phyloP scores from a whole-genome alignment of 1,140 invertebrate genomes.

The Hylyphantes graminicola region DNA sequence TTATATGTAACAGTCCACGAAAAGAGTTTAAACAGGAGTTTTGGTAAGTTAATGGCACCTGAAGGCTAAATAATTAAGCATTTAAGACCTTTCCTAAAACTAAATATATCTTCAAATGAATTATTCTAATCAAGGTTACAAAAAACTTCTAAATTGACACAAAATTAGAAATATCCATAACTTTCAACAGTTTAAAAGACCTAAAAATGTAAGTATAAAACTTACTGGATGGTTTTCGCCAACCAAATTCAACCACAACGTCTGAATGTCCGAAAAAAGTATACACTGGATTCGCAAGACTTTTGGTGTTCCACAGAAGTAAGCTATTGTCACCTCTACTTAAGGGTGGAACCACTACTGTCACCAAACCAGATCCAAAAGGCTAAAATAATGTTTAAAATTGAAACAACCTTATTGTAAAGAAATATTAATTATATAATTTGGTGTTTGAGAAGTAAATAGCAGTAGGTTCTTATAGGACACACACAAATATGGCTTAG shows the following conservation, averaged over 20 bases:
- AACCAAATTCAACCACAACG: slow-evolving; percentile 94
- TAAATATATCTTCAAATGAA: no score
- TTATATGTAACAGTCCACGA: no score
- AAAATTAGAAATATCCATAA: not conserved
- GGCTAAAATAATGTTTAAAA: slow-evolving; percentile 72
- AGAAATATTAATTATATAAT: not conserved
- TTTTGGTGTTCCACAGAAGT: slow-evolving; percentile 77
- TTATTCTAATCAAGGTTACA: not conserved
- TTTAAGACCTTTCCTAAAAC: no score
- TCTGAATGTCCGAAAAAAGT: slow-evolving; percentile 93
- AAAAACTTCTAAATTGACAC: not conserved
- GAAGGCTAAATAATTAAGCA: no score
- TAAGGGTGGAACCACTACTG: slow-evolving; percentile 86
- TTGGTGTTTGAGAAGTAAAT: no score
- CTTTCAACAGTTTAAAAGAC: not conserved
- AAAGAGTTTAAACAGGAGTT: no score
- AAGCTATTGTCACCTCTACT: slow-evolving; percentile 83
- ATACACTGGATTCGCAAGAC: slow-evolving; percentile 78
- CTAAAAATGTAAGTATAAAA: slow-evolving; percentile 62
- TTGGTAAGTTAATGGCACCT: no score
- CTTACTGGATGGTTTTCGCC: slow-evolving; percentile 74
- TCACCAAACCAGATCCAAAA: slow-evolving; percentile 91
- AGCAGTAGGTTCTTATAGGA: no score
- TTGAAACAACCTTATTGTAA: not conserved
- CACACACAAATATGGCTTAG: not conserved